A percentile compares a stretch with the other conserved stretches of the same genome.
These are phyloP conservation scores for Pyrgilauda ruficollis DNA, from an alignment of 2,113 vertebrate genomes.

Conservation along the genomic window DNA sequence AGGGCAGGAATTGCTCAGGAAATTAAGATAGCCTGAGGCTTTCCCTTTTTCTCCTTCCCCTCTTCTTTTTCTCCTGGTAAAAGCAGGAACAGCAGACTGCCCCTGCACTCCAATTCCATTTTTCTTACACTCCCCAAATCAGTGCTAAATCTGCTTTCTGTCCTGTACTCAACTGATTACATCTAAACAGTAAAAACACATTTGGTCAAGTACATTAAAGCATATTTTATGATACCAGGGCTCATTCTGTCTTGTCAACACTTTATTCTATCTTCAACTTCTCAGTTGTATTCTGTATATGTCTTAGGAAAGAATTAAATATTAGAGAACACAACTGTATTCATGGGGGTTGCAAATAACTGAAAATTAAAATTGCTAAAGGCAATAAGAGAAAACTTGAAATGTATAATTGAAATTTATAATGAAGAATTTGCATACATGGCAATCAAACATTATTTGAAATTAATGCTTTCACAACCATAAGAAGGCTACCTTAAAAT, in stretches of 20 bases:
- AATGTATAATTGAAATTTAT: not conserved
- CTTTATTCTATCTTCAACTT: not conserved
- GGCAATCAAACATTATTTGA: not conserved
- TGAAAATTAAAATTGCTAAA: not conserved
- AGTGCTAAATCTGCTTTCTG: not conserved
- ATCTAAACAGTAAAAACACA: not conserved
- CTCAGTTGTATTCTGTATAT: not conserved
- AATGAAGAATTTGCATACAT: not conserved
- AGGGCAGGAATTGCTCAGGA: not conserved
- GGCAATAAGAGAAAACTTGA: not conserved
- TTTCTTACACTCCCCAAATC: not conserved
- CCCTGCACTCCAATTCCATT: not conserved
- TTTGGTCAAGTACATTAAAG: not conserved
- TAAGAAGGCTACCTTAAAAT: not conserved
- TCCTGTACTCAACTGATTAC: not conserved
- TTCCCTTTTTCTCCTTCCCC: not conserved
- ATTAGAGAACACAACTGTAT: not conserved
- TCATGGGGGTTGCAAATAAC: not conserved
- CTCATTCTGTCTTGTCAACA: not conserved
- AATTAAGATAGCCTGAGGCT: not conserved
- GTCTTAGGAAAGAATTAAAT: not conserved
- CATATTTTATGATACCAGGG: not conserved
- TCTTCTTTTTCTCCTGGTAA: not conserved
- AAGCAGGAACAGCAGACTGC: not conserved
- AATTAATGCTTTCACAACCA: not conserved